Evolutionary conservation across 64 coral and sea anemone species (phyloP).

Genomic region (Pocillopora verrucosa): DNA sequence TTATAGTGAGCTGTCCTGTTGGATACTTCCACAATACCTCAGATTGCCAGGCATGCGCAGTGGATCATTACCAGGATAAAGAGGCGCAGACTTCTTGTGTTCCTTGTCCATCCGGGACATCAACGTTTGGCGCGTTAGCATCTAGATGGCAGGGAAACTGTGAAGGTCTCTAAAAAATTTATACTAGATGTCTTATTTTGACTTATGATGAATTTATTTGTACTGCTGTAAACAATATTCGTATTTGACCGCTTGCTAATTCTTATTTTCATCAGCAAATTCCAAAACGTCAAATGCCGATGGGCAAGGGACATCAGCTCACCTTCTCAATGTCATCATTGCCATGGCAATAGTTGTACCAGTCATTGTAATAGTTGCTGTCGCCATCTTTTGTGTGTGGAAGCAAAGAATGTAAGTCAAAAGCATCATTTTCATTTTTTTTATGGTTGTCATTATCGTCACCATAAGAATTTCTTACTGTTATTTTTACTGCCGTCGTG

Average conservation of each 20-base stretch:
- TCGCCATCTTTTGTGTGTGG: background rate
- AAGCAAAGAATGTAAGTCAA: background rate
- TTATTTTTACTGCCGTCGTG: too few relatives aligned
- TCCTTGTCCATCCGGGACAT: conserved; percentile 39
- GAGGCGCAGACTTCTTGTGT: conserved; percentile 20
- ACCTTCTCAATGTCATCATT: background rate
- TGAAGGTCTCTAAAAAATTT: background rate
- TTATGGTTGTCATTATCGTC: too few relatives aligned
- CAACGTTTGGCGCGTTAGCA: conserved; percentile 18
- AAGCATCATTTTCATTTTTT: background rate
- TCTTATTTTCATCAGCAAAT: background rate
- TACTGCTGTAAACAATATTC: background rate
- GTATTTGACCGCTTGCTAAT: background rate
- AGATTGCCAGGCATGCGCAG: too few relatives aligned
- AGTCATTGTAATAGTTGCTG: background rate
- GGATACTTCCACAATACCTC: too few relatives aligned
- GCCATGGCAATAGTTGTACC: background rate
- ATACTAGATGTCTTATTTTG: background rate
- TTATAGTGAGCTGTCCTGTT: too few relatives aligned
- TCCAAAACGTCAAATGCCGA: background rate
- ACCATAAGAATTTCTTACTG: too few relatives aligned
- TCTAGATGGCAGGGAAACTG: too few relatives aligned
- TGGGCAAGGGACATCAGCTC: background rate
- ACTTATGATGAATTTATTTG: too few relatives aligned
- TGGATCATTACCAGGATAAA: conserved; percentile 38